Evolutionary conservation across 2,113 vertebrate genomes (phyloP).

Genomic region (Dromiciops gliroides): DNA sequence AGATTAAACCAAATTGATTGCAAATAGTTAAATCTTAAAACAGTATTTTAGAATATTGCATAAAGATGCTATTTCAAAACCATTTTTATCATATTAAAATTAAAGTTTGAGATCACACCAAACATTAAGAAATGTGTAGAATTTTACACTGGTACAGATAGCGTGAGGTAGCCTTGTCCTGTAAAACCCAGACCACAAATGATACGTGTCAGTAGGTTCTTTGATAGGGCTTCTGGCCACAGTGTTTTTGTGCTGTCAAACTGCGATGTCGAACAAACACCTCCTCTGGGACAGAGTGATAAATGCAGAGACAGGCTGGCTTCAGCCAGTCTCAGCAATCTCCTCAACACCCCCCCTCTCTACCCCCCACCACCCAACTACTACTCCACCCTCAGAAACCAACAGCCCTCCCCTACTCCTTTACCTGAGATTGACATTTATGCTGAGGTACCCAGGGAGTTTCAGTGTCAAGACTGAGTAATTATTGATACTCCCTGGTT

Average conservation of each 20-base stretch:
- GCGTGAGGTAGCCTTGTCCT: slow-evolving; percentile 70
- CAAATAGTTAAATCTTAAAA: slow-evolving; percentile 54
- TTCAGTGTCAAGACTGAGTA: slow-evolving; percentile 63
- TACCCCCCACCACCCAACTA: slow-evolving; percentile 34
- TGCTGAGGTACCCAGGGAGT: slow-evolving; percentile 42
- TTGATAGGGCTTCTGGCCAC: slow-evolving; percentile 83
- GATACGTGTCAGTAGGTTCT: slow-evolving; percentile 87
- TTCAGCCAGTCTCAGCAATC: slow-evolving; percentile 85
- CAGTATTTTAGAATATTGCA: slow-evolving; percentile 33
- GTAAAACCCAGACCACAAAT: slow-evolving; percentile 84
- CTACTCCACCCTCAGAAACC: slow-evolving; percentile 24
- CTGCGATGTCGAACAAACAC: slow-evolving; percentile 91
- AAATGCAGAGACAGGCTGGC: slow-evolving; percentile 90
- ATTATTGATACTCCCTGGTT: slow-evolving; percentile 63
- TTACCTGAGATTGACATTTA: slow-evolving; percentile 74
- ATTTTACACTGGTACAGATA: slow-evolving; percentile 81
- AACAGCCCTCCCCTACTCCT: slow-evolving; percentile 32
- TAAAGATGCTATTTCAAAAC: slow-evolving; percentile 40
- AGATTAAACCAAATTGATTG: slow-evolving; percentile 56
- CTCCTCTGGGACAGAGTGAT: slow-evolving; percentile 89
- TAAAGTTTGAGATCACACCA: slow-evolving; percentile 37
- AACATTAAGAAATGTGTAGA: slow-evolving; percentile 62
- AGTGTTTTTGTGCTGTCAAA: slow-evolving; percentile 88
- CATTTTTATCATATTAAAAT: slow-evolving; percentile 49
- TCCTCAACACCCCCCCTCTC: slow-evolving; percentile 52